phyloP scores from a whole-genome alignment of 92 coral and sea anemone species.

The Parazoanthus swiftii region DNA sequence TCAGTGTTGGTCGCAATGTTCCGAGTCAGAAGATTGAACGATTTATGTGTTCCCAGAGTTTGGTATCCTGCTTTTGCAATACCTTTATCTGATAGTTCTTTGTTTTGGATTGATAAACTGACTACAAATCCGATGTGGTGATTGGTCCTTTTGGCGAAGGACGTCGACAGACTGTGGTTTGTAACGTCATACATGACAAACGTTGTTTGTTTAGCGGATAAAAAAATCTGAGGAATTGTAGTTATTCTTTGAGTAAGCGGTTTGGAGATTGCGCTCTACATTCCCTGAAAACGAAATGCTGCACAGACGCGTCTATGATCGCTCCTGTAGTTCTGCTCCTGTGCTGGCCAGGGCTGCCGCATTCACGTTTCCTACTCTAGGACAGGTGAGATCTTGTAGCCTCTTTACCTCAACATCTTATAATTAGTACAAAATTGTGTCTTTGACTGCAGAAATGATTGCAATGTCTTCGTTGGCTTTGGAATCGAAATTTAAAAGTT shows the following conservation, averaged over 20 bases:
- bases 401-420: not conserved
- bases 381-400: conserved; percentile 22
- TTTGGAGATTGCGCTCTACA: conserved; percentile 2
- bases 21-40: too few relatives aligned
- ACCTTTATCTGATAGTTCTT: not conserved
- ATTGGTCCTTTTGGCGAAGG: not conserved
- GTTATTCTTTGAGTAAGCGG: conserved; percentile 12
- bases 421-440: not conserved
- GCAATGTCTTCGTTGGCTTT: not conserved
- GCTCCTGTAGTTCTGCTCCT: not conserved
- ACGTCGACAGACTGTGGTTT: not conserved
- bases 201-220: not conserved
- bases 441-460: not conserved
- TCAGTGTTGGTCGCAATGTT: not conserved
- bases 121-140: not conserved
- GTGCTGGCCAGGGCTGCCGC: not conserved
- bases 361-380: not conserved
- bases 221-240: conserved; percentile 26
- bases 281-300: conserved; percentile 27
- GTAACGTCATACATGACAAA: not conserved
- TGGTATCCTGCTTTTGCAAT: not conserved
- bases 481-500: not conserved
- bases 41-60: not conserved
- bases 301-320: conserved; percentile 25
- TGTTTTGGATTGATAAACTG: not conserved